Evolutionary conservation across 2,113 vertebrate species (phyloP).

Genomic region (Phycodurus eques): DNA sequence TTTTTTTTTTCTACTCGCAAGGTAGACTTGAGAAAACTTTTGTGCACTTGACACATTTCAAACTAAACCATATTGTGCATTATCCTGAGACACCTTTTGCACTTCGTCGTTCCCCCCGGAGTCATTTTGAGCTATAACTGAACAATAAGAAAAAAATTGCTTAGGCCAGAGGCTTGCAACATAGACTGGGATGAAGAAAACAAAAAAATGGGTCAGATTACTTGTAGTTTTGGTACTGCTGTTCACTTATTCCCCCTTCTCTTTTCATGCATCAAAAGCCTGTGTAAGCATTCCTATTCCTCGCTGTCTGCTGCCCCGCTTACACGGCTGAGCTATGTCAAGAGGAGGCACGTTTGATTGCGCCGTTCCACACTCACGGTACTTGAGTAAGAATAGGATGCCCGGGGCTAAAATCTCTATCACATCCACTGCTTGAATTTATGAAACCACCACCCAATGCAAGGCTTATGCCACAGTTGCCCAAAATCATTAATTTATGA

Average conservation of each 20-base stretch:
- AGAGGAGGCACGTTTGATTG: constrained; percentile 6
- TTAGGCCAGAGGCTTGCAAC: constrained; percentile 21
- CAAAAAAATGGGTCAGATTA: constrained; percentile 56
- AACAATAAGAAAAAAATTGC: constrained; percentile 26
- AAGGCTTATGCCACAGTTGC: too few species aligned
- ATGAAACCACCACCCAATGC: neutral
- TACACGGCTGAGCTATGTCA: constrained; percentile 21
- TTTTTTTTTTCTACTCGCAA: too few species aligned
- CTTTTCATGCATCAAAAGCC: constrained; percentile 44
- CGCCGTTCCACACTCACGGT: neutral
- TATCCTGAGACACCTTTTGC: neutral
- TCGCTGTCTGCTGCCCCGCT: constrained; percentile 2
- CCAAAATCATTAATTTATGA: neutral
- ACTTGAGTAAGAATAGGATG: constrained; percentile 3
- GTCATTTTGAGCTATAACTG: constrained; percentile 31
- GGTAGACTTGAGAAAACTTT: too few species aligned
- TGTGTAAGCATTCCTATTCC: constrained; percentile 49
- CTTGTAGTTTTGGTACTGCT: constrained; percentile 38
- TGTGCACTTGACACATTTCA: neutral
- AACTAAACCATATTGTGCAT: neutral
- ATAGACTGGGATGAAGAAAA: neutral
- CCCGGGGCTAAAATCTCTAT: neutral
- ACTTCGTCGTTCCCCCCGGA: constrained; percentile 14
- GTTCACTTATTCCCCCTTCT: constrained; percentile 19
- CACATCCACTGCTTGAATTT: neutral